Base-by-base conservation (phyloP, 2,888 invertebrate species). In the Polydrusus cervinus region DNA sequence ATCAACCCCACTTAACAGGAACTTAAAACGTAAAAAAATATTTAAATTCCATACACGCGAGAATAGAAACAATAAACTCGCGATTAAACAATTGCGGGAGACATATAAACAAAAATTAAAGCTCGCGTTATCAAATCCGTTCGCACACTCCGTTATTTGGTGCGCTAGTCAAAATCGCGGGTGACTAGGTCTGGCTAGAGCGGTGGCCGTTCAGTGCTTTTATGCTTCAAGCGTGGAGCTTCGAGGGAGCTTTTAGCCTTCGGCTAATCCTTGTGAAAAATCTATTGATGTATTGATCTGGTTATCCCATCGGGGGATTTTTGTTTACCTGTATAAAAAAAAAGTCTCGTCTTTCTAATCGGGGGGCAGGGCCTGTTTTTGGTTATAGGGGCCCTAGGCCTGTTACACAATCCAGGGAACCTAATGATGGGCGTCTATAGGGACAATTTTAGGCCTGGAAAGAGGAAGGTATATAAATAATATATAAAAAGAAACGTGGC, bases 21-120 rank as follows among this genome's bases (percentile, higher is more conserved):
- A 43, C 40, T 60, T 43, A 13, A 67, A 38, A 65, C 8, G 14
- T 2, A 3, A 45, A 45, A 64, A n/a, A 25, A 14, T 1, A 25
- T 34, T 10, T 8, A 20, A 55, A 55, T 40, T 40, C 18, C 45
- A 7, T 51, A 69, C 69, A 53, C 49, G 67, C 60, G 60, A 18
- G 49, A 16, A 25, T 34, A 34, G 40, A 71, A 53, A 55, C 71
- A 65, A 65, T 60, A 66, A 57, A 67, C 34, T 30, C 25, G 60
- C 65, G 53, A 65, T 64, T 71, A 40, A 64, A n/a, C 71, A 71
- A 71, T 71, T 71, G 64, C 25, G 55, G 53, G 45, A 38, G 71
- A 65, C 64, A 65, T 64, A 45, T 60, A 72, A 60, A 72, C 66
- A 72, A 72, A 64, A 67, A 66, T 60, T 72, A 72, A 72, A 72